These are phyloP conservation scores for human DNA, from an alignment of 2,113 vertebrate genomes.

Conservation along the genomic window GRCh38 chr7:129860001-129860500, in stretches of 20 bases:
- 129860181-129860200: not conserved
- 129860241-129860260: not conserved
- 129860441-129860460: not conserved
- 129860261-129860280: not conserved
- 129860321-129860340: not conserved
- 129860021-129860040: not conserved
- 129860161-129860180: not conserved
- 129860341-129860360: not conserved
- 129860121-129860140: not conserved
- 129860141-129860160: not conserved
- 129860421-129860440: slow-evolving; percentile 20
- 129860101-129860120: not conserved
- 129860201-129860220: not conserved
- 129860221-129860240: not conserved
- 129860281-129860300: not conserved
- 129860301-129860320: not conserved
- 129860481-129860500: not conserved
- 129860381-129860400: not conserved
- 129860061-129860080: not conserved
- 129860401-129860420: not conserved
- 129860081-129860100: not conserved
- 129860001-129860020: not conserved
- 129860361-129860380: slow-evolving; percentile 51
- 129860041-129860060: not conserved
- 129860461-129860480: slow-evolving; percentile 8